phyloP scores from a whole-genome alignment of 2,888 invertebrate species.

The Andricus curvator region DNA sequence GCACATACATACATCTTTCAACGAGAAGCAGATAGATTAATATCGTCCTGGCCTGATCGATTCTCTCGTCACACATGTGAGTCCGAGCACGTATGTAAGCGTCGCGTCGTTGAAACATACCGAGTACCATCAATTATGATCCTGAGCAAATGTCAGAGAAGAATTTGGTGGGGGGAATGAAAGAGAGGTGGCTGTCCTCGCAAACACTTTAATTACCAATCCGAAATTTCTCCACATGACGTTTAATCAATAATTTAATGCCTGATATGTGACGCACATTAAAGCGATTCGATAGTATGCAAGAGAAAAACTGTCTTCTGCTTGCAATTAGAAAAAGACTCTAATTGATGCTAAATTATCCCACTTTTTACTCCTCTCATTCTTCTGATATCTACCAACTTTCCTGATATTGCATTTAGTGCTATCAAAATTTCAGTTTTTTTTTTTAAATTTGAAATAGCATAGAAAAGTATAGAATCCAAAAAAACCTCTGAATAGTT shows the following conservation, averaged over 20 bases:
- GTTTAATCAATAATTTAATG: slow-evolving; percentile 2
- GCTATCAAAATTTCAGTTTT: too few species aligned
- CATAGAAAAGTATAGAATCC: too few species aligned
- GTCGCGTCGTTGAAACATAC: slow-evolving; percentile 50
- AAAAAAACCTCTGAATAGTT: too few species aligned
- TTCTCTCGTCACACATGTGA: slow-evolving; percentile 54
- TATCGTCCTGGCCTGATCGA: slow-evolving; percentile 58
- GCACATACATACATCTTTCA: slow-evolving; percentile 49
- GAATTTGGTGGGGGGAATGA: slow-evolving; percentile 54
- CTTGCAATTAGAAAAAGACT: background rate
- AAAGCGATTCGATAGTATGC: background rate
- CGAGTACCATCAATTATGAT: slow-evolving; percentile 62
- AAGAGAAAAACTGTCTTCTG: background rate
- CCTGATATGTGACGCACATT: background rate
- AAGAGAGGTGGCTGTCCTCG: slow-evolving; percentile 38
- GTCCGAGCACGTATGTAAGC: slow-evolving; percentile 39
- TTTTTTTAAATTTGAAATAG: background rate
- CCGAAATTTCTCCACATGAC: background rate
- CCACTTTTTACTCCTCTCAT: too few species aligned
- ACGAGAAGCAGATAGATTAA: slow-evolving; percentile 60
- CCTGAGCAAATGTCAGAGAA: slow-evolving; percentile 59
- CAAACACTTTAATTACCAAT: slow-evolving; percentile 14
- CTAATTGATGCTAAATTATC: background rate
- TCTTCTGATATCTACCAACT: too few species aligned
- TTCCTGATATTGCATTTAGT: too few species aligned